Evolutionary conservation across 2,888 invertebrate species (phyloP), one percentile per base, ranked within the genome.

Genomic region (Pachycephus smyrnensis): DNA sequence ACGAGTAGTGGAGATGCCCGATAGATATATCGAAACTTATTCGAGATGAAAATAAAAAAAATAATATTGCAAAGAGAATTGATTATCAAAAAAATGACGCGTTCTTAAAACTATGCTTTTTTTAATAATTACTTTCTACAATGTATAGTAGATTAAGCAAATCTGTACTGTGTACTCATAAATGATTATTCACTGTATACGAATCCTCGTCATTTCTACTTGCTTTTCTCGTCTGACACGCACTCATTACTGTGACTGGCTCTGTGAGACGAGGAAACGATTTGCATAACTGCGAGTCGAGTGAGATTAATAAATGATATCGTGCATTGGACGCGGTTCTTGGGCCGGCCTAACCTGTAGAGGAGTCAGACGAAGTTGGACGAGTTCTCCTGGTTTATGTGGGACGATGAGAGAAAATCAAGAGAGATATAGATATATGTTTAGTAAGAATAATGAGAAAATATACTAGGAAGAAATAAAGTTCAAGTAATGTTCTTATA

Each of bases 401-500:
- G 40, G 40, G 40, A 55, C 40, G 40, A 23, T 55, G 40, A 55
- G 23, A 55, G 40, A 55, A 23, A 55, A 55, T 55, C 40, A 55
- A 23, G 40, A 55, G 1, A 55, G 4, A 23, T 55, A 23, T 23
- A 23, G 4, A 23, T 40, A 40, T 40, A 40, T 40, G 12, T 12
- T 4, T 4, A 40, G 4, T 33, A 1, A 33, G 33, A 33, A 33
- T 33, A 33, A 40, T 12, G 15, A 55, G 4, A 55, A 55, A 23
- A 23, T 55, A 23, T 23, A 55, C 40, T 23, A 55, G 40, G 40
- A 55, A 55, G 40, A 55, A 55, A 55, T 55, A 55, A 55, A 55
- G 4, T 55, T 23, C 75, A 76, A 71, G 78, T 84, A 86, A 86
- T 86, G 84, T 36, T 73, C 80, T 86, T 84, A 84, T 86, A 86